These are phyloP conservation scores for Nothocercus julius DNA, from an alignment of 2,113 vertebrate species.

Conservation along the genomic window DNA sequence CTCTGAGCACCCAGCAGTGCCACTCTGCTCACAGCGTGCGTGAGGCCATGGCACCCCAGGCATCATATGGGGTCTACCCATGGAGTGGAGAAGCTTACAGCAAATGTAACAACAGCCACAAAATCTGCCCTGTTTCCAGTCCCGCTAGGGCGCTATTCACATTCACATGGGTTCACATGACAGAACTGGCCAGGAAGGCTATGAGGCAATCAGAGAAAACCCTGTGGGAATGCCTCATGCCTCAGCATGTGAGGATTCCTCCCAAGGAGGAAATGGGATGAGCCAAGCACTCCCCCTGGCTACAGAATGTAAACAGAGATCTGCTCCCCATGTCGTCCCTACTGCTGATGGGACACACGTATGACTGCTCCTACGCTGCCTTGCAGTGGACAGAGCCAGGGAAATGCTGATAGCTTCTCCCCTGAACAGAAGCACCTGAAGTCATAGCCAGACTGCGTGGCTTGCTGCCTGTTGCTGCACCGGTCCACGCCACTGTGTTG, in stretches of 20 bases:
- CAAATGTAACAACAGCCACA: rapidly evolving
- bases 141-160: not conserved
- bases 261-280: not conserved
- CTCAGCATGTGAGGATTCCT: not conserved
- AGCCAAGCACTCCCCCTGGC: not conserved
- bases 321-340: rapidly evolving
- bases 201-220: not conserved
- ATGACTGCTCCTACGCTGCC: too few species aligned
- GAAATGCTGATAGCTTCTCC: not conserved
- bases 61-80: not conserved
- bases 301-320: not conserved
- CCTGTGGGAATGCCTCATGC: not conserved
- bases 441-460: not conserved
- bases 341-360: too few species aligned
- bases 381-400: not conserved
- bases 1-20: too few species aligned
- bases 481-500: not conserved
- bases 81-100: not conserved
- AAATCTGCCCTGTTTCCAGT: rapidly evolving
- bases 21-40: too few species aligned
- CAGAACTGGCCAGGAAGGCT: rapidly evolving
- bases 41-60: too few species aligned
- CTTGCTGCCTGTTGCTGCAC: not conserved
- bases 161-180: not conserved
- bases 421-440: too few species aligned